These are phyloP conservation scores for Orientallactaga sibirica DNA, from an alignment of 2,797 vertebrate genomes.

Conservation along the genomic window DNA sequence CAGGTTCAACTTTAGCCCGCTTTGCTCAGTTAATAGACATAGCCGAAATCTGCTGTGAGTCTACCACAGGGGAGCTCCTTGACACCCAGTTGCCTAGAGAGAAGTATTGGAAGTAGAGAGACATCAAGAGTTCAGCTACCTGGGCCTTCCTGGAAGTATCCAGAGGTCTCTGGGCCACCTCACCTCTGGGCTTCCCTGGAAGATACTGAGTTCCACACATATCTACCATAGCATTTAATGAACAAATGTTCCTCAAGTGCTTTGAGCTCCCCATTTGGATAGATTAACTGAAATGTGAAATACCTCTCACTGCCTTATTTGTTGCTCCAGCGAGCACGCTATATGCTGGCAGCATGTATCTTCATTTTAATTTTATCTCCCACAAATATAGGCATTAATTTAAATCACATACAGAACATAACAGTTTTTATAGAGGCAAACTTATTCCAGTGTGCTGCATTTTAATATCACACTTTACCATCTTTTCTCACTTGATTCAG, in stretches of 20 bases:
- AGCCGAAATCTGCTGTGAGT: background rate
- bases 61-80: background rate
- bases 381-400: conserved; percentile 84
- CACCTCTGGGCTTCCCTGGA: conserved; percentile 1
- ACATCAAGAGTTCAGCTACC: background rate
- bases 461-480: conserved; percentile 83
- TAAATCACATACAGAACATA: conserved; percentile 84
- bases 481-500: conserved; percentile 84
- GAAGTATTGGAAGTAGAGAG: background rate
- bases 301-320: conserved; percentile 81
- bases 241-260: conserved; percentile 81
- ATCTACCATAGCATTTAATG: conserved; percentile 75
- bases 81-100: background rate
- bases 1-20: background rate
- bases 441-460: conserved; percentile 82
- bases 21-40: background rate
- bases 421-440: conserved; percentile 81
- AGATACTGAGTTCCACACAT: background rate
- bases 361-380: conserved; percentile 83
- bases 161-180: background rate
- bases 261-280: conserved; percentile 48
- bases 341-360: conserved; percentile 75
- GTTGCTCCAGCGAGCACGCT: conserved; percentile 71
- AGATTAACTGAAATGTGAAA: conserved; percentile 80
- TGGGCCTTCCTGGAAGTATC: too few relatives aligned